Percentiles rank a stretch among this genome's conserved stretches.
These are phyloP conservation scores for Phylloscopus collybita DNA, from an alignment of 2,797 vertebrate species.

Conservation along the genomic window DNA sequence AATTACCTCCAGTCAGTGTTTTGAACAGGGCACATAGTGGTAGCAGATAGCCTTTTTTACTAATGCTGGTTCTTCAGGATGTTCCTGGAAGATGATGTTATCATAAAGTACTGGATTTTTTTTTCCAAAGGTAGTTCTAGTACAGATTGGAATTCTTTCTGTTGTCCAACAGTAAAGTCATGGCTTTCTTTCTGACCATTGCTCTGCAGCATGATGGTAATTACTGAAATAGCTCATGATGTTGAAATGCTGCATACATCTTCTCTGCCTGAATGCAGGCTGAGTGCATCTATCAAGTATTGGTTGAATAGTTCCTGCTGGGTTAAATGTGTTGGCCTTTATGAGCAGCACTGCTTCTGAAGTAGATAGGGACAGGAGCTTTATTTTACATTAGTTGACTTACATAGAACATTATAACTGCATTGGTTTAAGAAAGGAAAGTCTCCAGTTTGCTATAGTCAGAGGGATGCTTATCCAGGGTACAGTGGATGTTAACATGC, in stretches of 20 bases:
- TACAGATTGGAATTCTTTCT: not conserved
- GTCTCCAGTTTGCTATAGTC: not conserved
- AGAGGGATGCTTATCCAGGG: not conserved
- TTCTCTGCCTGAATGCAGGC: not conserved
- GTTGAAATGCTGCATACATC: not conserved
- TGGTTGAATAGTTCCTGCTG: not conserved
- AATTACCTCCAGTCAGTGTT: conserved; percentile 48
- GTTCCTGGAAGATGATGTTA: conserved; percentile 32
- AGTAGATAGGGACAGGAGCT: not conserved
- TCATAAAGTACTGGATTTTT: conserved; percentile 3
- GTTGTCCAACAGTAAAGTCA: not conserved
- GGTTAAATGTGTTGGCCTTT: not conserved
- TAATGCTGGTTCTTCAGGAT: conserved; percentile 36
- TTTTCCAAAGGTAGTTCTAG: conserved; percentile 2
- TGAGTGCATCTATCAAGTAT: not conserved
- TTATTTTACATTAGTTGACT: not conserved
- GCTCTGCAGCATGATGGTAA: not conserved
- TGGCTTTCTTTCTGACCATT: not conserved
- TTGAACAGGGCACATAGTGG: conserved; percentile 38
- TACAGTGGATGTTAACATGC: not conserved
- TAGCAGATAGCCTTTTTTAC: conserved; percentile 33
- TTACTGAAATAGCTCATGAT: not conserved
- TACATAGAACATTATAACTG: not conserved
- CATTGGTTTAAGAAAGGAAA: not conserved
- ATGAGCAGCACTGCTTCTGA: not conserved